Conservation (phyloP, 2,113 vertebrate species). For the Podilymbus podiceps region DNA sequence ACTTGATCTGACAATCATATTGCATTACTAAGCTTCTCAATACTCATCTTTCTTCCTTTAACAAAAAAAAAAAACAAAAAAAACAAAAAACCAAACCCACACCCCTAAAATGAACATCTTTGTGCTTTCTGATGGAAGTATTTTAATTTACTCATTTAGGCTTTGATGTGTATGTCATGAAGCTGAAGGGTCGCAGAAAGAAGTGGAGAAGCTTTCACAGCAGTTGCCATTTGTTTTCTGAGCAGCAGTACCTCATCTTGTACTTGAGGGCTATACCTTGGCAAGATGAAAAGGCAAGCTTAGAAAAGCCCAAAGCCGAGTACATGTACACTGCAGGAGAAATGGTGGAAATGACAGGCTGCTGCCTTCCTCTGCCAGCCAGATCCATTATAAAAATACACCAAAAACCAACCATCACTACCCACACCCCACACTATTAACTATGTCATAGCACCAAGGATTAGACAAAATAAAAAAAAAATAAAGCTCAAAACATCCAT, state of each 20-base stretch:
- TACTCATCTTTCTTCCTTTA: neutral
- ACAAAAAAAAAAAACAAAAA: neutral
- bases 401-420: neutral
- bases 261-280: neutral
- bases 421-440: neutral
- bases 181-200: neutral
- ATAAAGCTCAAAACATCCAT: accelerated
- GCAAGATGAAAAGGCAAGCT: neutral
- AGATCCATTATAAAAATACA: neutral
- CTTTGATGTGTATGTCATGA: neutral
- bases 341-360: neutral
- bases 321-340: neutral
- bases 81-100: too few relatives aligned
- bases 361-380: neutral
- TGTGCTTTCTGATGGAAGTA: neutral
- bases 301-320: neutral
- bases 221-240: neutral
- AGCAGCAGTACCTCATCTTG: neutral
- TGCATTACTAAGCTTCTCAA: neutral
- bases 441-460: neutral
- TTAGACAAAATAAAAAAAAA: neutral
- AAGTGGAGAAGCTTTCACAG: neutral
- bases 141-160: neutral
- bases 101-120: neutral
- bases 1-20: neutral